phyloP scores from a whole-genome alignment of 2,113 vertebrate species.

The Carollia perspicillata region DNA sequence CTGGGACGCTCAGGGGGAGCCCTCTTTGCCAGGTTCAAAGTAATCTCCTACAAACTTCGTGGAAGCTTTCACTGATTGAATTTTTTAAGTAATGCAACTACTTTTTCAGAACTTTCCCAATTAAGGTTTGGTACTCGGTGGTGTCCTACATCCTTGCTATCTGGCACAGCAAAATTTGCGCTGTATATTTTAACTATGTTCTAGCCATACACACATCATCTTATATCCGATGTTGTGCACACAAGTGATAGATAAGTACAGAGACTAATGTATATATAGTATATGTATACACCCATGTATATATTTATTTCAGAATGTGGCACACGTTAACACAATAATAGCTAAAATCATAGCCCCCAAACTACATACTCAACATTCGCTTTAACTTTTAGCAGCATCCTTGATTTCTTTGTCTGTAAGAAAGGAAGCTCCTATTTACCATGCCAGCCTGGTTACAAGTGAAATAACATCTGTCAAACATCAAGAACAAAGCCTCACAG shows the following conservation, averaged over 20 bases:
- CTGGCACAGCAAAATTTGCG: background rate
- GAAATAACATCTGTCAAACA: background rate
- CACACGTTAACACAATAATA: background rate
- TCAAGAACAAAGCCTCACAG: background rate
- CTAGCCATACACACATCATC: background rate
- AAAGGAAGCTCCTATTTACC: background rate
- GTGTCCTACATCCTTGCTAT: background rate
- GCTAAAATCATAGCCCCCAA: background rate
- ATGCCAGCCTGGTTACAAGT: background rate
- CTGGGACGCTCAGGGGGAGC: slow-evolving; percentile 46
- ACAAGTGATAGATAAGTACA: background rate
- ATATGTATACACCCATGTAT: background rate
- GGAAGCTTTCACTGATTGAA: slow-evolving; percentile 32
- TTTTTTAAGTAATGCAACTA: slow-evolving; percentile 61
- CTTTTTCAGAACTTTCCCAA: slow-evolving; percentile 53
- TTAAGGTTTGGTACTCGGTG: slow-evolving; percentile 11
- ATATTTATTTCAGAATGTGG: background rate
- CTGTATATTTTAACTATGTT: background rate
- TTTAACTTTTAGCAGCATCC: background rate
- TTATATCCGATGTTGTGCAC: background rate
- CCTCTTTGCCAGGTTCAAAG: slow-evolving; percentile 12
- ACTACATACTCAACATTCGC: background rate
- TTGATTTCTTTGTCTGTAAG: background rate
- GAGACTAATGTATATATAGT: background rate
- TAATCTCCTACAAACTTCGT: slow-evolving; percentile 55